A percentile compares a stretch with the other conserved stretches of the same genome.
Evolutionary conservation across 1,140 invertebrate genomes (phyloP).

Genomic region (Drosophila sturtevanti): DNA sequence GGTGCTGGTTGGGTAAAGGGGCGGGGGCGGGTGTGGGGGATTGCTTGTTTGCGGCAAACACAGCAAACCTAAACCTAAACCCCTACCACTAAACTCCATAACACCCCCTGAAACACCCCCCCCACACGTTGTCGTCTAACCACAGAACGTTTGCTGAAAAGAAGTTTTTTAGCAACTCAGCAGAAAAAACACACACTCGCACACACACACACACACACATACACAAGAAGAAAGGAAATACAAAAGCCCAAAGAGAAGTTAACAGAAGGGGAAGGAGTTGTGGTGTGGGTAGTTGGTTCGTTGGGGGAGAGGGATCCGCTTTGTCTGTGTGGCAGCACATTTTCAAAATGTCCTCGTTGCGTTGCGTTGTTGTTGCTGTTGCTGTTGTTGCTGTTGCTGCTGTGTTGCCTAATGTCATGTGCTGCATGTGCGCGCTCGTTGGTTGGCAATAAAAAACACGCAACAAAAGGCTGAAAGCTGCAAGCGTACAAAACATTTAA

Average conservation of each 20-base stretch:
- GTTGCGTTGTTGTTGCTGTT: slow-evolving; percentile 52
- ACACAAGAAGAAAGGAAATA: slow-evolving; percentile 29
- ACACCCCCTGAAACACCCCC: not conserved
- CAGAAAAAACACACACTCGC: slow-evolving; percentile 53
- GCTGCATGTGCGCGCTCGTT: slow-evolving; percentile 31
- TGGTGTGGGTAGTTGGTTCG: not conserved
- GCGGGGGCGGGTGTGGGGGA: not conserved
- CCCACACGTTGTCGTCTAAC: slow-evolving; percentile 28
- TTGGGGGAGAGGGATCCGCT: slow-evolving; percentile 27
- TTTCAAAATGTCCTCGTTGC: slow-evolving; percentile 59
- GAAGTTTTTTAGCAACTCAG: slow-evolving; percentile 80
- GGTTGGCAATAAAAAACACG: slow-evolving; percentile 72
- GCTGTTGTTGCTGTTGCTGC: slow-evolving; percentile 12
- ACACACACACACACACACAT: not conserved
- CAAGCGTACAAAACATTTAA: slow-evolving; percentile 70
- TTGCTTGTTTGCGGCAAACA: slow-evolving; percentile 72
- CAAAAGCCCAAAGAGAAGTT: slow-evolving; percentile 18
- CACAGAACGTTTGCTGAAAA: slow-evolving; percentile 72
- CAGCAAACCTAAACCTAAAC: slow-evolving; percentile 48
- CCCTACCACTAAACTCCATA: not conserved
- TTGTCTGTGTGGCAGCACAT: slow-evolving; percentile 72
- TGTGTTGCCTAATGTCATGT: slow-evolving; percentile 11
- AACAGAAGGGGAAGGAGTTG: not conserved
- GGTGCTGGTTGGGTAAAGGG: not conserved
- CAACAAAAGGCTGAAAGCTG: slow-evolving; percentile 73